Conservation (phyloP, 2,797 vertebrate genomes). For the Rhodeus uyekii region DNA sequence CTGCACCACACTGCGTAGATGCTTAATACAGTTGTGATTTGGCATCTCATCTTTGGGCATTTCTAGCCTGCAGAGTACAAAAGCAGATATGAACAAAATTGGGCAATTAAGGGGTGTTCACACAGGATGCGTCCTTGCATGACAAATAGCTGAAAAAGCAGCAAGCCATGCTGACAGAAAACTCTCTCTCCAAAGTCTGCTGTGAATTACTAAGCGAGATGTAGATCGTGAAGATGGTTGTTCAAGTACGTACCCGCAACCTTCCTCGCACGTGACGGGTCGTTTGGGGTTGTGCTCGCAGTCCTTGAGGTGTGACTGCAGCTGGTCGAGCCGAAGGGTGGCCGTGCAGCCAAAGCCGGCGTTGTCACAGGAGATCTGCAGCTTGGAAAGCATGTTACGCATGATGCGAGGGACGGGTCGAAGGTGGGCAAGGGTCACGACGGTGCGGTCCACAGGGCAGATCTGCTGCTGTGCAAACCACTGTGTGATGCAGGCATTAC, state of each 20-base stretch:
- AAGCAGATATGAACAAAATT: slow-evolving; percentile 1
- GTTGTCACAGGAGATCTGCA: slow-evolving; percentile 97
- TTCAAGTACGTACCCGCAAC: slow-evolving; percentile 83
- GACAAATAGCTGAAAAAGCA: neutral
- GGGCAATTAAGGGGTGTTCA: neutral
- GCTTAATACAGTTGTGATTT: slow-evolving; percentile 96
- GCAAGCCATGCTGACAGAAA: neutral
- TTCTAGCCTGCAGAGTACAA: slow-evolving; percentile 80
- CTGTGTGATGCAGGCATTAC: slow-evolving; percentile 98
- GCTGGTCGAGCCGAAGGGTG: slow-evolving; percentile 92
- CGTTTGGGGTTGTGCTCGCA: slow-evolving; percentile 98
- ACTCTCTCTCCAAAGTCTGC: neutral
- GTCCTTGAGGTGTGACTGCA: slow-evolving; percentile 95
- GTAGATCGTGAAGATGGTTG: neutral
- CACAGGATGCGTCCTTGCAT: neutral
- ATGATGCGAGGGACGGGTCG: slow-evolving; percentile 98
- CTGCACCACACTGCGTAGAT: slow-evolving; percentile 90
- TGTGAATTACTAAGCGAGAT: neutral
- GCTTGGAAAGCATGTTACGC: slow-evolving; percentile 99
- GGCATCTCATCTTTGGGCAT: slow-evolving; percentile 98
- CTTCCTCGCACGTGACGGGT: slow-evolving; percentile 94
- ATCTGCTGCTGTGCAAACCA: slow-evolving; percentile 99
- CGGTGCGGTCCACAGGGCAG: slow-evolving; percentile 96
- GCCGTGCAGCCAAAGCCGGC: slow-evolving; percentile 93
- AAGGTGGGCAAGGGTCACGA: slow-evolving; percentile 96